Evolutionary conservation across 1,140 invertebrate genomes (phyloP).

Genomic region (Cherax destructor): DNA sequence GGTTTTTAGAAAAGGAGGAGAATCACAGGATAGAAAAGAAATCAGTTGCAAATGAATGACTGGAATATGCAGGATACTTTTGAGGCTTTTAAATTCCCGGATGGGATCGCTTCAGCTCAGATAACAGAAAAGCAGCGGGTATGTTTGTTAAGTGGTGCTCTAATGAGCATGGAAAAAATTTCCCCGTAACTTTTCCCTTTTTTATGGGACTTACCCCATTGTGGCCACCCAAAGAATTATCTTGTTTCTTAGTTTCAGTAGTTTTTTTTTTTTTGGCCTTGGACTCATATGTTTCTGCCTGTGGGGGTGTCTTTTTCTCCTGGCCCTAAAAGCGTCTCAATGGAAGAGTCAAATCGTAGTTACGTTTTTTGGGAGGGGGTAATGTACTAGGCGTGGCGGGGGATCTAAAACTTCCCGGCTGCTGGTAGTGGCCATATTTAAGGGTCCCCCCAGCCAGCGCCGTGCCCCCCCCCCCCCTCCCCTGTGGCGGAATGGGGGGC

Average conservation of each 20-base stretch:
- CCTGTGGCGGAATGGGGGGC: slow-evolving; percentile 67
- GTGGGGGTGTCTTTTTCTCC: slow-evolving; percentile 85
- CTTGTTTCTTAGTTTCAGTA: slow-evolving; percentile 66
- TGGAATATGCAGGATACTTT: no score
- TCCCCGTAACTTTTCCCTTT: no score
- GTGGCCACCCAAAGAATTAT: slow-evolving; percentile 58
- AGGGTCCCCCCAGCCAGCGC: slow-evolving; percentile 65
- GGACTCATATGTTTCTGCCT: slow-evolving; percentile 89
- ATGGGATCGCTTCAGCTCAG: no score
- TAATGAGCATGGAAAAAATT: no score
- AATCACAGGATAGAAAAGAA: no score
- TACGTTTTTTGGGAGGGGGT: slow-evolving; percentile 81
- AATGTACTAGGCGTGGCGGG: slow-evolving; percentile 88
- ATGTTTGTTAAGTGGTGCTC: no score
- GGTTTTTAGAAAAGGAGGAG: no score
- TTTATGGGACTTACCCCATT: slow-evolving; percentile 64
- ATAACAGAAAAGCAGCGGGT: no score
- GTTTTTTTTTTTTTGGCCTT: slow-evolving; percentile 86
- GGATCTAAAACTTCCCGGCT: slow-evolving; percentile 88
- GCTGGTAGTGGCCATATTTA: slow-evolving; percentile 71
- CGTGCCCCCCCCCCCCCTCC: slow-evolving; percentile 65
- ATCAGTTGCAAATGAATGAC: no score
- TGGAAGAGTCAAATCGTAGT: slow-evolving; percentile 75
- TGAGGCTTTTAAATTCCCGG: no score
- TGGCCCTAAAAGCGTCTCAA: slow-evolving; percentile 86